Percentiles rank a stretch among this genome's conserved stretches.
Evolutionary conservation across 2,888 invertebrate species (phyloP).

Genomic region (Mesodorylaimus sp.): DNA sequence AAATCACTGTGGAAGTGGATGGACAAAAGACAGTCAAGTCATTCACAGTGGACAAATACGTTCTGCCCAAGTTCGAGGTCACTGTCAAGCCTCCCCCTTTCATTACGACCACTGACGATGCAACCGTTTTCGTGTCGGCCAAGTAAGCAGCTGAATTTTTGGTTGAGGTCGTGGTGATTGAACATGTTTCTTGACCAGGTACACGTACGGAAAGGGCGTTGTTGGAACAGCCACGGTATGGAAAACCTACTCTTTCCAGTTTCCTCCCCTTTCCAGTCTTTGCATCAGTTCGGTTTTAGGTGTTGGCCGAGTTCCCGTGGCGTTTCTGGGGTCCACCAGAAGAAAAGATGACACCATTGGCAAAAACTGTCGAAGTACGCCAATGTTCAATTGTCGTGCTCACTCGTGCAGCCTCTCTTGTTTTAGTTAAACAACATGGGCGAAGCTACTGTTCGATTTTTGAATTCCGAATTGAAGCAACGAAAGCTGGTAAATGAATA

Average conservation of each 20-base stretch:
- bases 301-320: too few relatives aligned
- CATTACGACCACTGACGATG: slow-evolving; percentile 56
- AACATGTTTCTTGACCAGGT: slow-evolving; percentile 32
- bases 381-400: neutral
- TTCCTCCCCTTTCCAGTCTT: too few relatives aligned
- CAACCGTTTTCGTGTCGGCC: slow-evolving; percentile 58
- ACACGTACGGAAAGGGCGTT: slow-evolving; percentile 45
- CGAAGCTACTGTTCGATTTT: slow-evolving; percentile 23
- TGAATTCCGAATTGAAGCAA: slow-evolving; percentile 22
- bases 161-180: too few relatives aligned
- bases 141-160: slow-evolving; percentile 42
- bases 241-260: slow-evolving; percentile 12
- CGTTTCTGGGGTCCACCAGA: too few relatives aligned
- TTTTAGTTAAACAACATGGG: slow-evolving; percentile 16
- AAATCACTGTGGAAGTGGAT: slow-evolving; percentile 23
- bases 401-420: neutral
- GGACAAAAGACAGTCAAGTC: slow-evolving; percentile 38
- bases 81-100: slow-evolving; percentile 60
- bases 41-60: slow-evolving; percentile 65
- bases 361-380: neutral
- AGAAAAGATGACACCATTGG: slow-evolving; percentile 11
- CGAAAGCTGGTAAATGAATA: slow-evolving; percentile 47
- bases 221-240: slow-evolving; percentile 37
- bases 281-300: too few relatives aligned
- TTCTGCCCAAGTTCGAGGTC: slow-evolving; percentile 80